Evolutionary conservation across 2,113 vertebrate genomes (phyloP).

Genomic region (Ondatra zibethicus): DNA sequence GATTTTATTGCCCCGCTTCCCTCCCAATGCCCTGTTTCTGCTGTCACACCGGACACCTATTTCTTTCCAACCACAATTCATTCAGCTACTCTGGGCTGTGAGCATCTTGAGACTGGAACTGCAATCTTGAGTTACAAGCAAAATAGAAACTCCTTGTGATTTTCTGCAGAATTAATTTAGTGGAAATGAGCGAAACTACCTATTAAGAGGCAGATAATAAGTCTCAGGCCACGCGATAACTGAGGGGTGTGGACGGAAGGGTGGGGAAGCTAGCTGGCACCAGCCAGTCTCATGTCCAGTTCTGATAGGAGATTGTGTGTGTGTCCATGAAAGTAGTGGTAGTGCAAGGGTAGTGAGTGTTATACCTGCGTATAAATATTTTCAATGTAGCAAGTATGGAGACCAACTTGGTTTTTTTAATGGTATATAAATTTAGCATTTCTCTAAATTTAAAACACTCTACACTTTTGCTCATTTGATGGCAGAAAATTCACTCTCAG

Average conservation of each 20-base stretch:
- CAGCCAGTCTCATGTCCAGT: background rate
- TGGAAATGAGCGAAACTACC: slow-evolving; percentile 11
- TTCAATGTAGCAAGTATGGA: background rate
- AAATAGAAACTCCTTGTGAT: background rate
- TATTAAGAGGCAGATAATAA: background rate
- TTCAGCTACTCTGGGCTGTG: background rate
- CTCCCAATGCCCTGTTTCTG: background rate
- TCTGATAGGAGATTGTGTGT: background rate
- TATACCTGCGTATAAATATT: background rate
- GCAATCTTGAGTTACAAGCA: background rate
- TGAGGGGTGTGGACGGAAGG: background rate
- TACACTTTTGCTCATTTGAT: background rate
- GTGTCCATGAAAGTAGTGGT: background rate
- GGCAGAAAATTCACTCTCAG: background rate
- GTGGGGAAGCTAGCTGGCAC: background rate
- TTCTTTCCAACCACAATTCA: background rate
- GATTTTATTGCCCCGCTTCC: background rate
- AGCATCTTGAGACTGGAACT: background rate
- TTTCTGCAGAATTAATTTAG: slow-evolving; percentile 18
- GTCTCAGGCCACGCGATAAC: background rate
- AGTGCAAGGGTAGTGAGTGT: background rate
- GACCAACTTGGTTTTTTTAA: background rate
- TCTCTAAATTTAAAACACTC: background rate
- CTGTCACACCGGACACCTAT: background rate
- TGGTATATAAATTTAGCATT: background rate